A percentile compares a stretch with the other conserved stretches of the same genome.
These are phyloP conservation scores for Heliconius ismenius DNA, from an alignment of 2,888 invertebrate species.

Conservation along the genomic window DNA sequence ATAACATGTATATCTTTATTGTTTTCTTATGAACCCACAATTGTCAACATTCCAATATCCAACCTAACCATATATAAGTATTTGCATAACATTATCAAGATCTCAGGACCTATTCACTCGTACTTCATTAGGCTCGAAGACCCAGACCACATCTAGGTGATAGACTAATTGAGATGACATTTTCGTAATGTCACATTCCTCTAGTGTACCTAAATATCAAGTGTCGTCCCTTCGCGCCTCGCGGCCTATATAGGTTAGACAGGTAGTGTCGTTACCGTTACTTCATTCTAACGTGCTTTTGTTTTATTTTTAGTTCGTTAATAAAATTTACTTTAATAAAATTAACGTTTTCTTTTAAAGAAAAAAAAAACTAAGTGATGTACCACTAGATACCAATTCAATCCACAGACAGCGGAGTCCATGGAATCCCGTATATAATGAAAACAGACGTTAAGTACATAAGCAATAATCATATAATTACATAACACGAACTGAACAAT, in stretches of 20 bases:
- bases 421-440: background rate
- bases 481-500: background rate
- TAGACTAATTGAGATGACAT: conserved; percentile 36
- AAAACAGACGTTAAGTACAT: background rate
- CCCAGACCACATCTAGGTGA: conserved; percentile 8
- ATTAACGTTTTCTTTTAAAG: background rate
- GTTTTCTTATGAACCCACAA: too few species aligned
- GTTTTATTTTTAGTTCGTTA: background rate
- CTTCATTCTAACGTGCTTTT: background rate
- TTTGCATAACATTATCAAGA: conserved; percentile 2
- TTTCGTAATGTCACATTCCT: conserved; percentile 28
- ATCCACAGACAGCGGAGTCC: too few species aligned
- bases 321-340: background rate
- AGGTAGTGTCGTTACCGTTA: conserved; percentile 16
- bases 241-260: conserved; percentile 20
- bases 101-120: background rate
- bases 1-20: too few species aligned
- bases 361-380: too few species aligned
- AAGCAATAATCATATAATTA: conserved; percentile 1
- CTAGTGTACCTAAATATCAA: conserved; percentile 27
- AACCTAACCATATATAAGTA: background rate
- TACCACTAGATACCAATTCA: too few species aligned
- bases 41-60: too few species aligned
- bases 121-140: conserved; percentile 10
- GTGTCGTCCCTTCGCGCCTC: conserved; percentile 22